These are phyloP conservation scores for Melozone crissalis DNA, from an alignment of 2,113 vertebrate species.

Conservation along the genomic window DNA sequence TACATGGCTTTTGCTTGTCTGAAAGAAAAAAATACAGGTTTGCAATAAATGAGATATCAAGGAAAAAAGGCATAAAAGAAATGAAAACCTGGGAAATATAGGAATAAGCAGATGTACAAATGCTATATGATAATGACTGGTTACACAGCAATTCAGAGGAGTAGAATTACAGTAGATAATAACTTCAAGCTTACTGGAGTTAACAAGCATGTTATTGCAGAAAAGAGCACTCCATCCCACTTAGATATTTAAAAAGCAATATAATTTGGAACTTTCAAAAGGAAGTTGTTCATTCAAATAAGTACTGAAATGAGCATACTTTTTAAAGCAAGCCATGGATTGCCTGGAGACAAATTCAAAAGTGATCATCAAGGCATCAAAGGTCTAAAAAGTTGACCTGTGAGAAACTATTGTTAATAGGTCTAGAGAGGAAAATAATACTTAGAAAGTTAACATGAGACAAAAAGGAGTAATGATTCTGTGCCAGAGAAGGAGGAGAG, in stretches of 20 bases:
- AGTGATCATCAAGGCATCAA: not conserved
- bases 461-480: not conserved
- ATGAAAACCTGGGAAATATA: not conserved
- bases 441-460: not conserved
- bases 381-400: not conserved
- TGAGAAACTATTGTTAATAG: not conserved
- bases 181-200: not conserved
- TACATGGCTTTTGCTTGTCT: slow-evolving; percentile 97
- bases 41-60: not conserved
- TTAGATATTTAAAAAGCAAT: not conserved
- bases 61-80: not conserved
- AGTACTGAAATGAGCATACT: not conserved
- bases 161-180: not conserved
- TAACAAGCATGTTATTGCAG: not conserved
- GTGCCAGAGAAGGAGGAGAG: not conserved
- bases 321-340: not conserved
- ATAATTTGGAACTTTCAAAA: not conserved
- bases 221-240: not conserved
- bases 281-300: not conserved
- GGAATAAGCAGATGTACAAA: not conserved
- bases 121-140: not conserved
- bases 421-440: not conserved
- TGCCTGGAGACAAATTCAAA: not conserved
- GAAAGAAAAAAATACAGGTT: slow-evolving; percentile 26
- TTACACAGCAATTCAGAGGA: not conserved